These are phyloP conservation scores for Prunella strophiata DNA, from an alignment of 2,797 vertebrate genomes.

Conservation along the genomic window DNA sequence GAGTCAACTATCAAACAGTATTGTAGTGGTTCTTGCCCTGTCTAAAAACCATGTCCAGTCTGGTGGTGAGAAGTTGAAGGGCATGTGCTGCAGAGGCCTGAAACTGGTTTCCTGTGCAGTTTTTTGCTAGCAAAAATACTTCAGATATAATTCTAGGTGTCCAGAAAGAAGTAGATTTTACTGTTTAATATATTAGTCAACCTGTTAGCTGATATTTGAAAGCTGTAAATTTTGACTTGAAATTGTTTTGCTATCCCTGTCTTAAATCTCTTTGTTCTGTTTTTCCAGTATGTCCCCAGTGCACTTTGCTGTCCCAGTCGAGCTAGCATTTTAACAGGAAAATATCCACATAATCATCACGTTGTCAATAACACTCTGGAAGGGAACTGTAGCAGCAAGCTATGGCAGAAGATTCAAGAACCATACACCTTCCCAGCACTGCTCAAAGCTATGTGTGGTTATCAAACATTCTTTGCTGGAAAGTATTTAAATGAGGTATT, in stretches of 20 bases:
- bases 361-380: conserved; percentile 96
- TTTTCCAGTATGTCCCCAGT: conserved; percentile 89
- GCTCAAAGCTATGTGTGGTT: conserved; percentile 82
- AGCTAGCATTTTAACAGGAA: conserved; percentile 95
- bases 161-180: not conserved
- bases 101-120: not conserved
- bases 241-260: not conserved
- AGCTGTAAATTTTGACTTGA: not conserved
- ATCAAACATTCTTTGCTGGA: conserved; percentile 97
- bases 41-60: not conserved
- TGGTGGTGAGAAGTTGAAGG: not conserved
- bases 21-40: not conserved
- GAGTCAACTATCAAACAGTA: not conserved
- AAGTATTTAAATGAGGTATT: conserved; percentile 96
- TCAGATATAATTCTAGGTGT: not conserved
- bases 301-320: conserved; percentile 96
- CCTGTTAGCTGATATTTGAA: not conserved
- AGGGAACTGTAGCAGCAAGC: conserved; percentile 94
- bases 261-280: not conserved
- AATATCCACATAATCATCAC: conserved; percentile 96
- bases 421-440: conserved; percentile 87
- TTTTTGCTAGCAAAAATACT: not conserved
- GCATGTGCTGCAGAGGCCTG: not conserved
- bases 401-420: conserved; percentile 97
- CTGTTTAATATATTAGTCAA: not conserved